Evolutionary conservation across 2,797 vertebrate species (phyloP).

Genomic region (Coregonus suidteri): DNA sequence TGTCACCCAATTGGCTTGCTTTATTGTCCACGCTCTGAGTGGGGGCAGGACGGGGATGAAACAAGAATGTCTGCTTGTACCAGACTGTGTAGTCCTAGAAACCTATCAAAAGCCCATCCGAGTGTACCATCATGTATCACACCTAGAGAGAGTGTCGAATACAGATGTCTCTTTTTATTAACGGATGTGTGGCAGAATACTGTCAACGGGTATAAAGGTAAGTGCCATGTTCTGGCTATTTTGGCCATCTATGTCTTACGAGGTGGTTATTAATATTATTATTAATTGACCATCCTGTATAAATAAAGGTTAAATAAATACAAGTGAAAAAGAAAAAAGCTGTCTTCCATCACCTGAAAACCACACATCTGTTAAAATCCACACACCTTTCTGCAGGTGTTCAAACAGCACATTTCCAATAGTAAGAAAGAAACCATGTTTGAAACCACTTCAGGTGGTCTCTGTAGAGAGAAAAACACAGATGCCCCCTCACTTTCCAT

Average conservation of each 20-base stretch:
- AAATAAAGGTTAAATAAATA: not conserved
- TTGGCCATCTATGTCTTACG: not conserved
- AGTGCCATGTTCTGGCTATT: not conserved
- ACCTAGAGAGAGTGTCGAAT: slow-evolving; percentile 3
- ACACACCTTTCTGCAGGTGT: not conserved
- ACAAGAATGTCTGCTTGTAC: not conserved
- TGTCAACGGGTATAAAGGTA: no score
- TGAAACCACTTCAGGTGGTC: not conserved
- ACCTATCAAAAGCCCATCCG: slow-evolving; percentile 24
- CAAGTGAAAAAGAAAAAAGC: not conserved
- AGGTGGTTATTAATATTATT: not conserved
- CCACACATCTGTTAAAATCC: not conserved
- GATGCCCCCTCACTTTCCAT: no score
- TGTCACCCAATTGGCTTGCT: slow-evolving; percentile 9
- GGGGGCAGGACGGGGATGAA: not conserved
- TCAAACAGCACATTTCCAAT: not conserved
- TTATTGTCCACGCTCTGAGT: not conserved
- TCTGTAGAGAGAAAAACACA: not conserved
- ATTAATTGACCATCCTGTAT: not conserved
- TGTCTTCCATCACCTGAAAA: not conserved
- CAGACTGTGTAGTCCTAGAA: slow-evolving; percentile 10
- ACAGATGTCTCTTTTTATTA: not conserved
- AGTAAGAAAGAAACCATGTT: not conserved
- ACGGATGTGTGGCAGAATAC: not conserved
- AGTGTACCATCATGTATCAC: slow-evolving; percentile 19